Evolutionary conservation across 2,797 vertebrate genomes (phyloP).

Genomic region (Halcyon smyrnensis): DNA sequence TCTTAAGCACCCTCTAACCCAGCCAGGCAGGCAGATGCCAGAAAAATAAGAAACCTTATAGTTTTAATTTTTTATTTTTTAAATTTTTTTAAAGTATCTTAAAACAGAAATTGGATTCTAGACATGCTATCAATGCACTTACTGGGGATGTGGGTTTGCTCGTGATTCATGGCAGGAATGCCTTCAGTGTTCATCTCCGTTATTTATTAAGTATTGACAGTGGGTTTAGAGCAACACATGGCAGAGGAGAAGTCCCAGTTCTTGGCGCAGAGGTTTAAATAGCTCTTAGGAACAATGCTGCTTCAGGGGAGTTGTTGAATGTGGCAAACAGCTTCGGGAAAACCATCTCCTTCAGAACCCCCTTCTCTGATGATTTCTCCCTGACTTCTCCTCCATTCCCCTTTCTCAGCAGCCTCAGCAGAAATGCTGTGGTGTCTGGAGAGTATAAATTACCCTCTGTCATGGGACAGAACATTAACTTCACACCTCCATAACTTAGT

Average conservation of each 20-base stretch:
- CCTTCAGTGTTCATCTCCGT: not conserved
- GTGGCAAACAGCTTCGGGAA: not conserved
- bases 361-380: not conserved
- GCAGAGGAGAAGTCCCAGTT: not conserved
- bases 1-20: not conserved
- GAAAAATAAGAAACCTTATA: not conserved
- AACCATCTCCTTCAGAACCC: not conserved
- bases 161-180: not conserved
- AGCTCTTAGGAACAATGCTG: not conserved
- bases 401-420: not conserved
- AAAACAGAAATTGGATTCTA: not conserved
- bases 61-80: not conserved
- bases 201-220: conserved; percentile 54
- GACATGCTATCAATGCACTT: not conserved
- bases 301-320: not conserved
- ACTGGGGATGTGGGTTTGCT: conserved; percentile 5
- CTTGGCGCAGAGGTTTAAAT: not conserved
- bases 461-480: not conserved
- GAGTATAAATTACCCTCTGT: not conserved
- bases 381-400: not conserved
- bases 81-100: not conserved
- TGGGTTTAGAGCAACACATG: not conserved
- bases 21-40: not conserved
- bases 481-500: not conserved
- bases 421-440: not conserved